phyloP scores from a whole-genome alignment of 2,113 vertebrate species.

The Oryctolagus cuniculus region mOryCun1.1 NC_091448.1:37423501-37424000 shows the following conservation, averaged over 20 bases:
- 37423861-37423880: not conserved
- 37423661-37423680: constrained; percentile 43
- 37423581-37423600: constrained; percentile 67
- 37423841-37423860: not conserved
- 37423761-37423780: not conserved
- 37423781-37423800: not conserved
- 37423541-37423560: not conserved
- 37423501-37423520: not conserved
- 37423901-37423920: not conserved
- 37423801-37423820: not conserved
- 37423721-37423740: constrained; percentile 53
- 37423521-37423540: not conserved
- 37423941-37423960: not conserved
- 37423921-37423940: not conserved
- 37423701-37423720: not conserved
- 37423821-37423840: not conserved
- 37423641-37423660: constrained; percentile 45
- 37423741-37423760: not conserved
- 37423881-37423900: not conserved
- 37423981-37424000: not conserved
- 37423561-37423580: not conserved
- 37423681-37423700: constrained; percentile 60
- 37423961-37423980: no score
- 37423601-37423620: constrained; percentile 85
- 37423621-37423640: constrained; percentile 64